Conservation (phyloP, 2,797 vertebrate species). For the Poeciliopsis turneri region DNA sequence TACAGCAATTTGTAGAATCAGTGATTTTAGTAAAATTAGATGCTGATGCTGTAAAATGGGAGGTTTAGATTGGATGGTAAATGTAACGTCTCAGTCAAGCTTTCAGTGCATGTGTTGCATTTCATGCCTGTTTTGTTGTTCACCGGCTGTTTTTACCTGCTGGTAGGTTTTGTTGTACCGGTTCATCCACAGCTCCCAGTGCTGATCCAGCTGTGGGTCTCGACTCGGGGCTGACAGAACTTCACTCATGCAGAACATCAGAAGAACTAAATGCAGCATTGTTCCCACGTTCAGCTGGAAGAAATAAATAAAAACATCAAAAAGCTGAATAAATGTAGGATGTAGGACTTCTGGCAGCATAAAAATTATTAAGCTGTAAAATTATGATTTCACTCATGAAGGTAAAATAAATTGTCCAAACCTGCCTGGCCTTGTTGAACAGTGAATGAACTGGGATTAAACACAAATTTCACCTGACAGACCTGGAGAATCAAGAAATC, state of each 20-base stretch:
- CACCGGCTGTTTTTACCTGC: not conserved
- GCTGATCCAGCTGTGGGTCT: constrained; percentile 7
- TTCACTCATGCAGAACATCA: not conserved
- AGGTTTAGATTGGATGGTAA: not conserved
- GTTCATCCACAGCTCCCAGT: constrained; percentile 8
- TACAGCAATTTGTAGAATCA: not conserved
- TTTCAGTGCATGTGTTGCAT: not conserved
- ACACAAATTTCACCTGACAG: not conserved
- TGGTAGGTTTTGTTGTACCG: constrained; percentile 5
- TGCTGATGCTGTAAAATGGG: not conserved
- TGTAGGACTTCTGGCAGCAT: not conserved
- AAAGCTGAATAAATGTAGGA: too few relatives aligned
- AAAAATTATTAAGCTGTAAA: not conserved
- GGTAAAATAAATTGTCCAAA: not conserved
- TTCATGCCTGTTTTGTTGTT: not conserved
- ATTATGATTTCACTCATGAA: not conserved
- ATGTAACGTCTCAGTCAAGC: not conserved
- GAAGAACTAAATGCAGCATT: not conserved
- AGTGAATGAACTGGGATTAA: not conserved
- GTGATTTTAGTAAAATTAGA: not conserved
- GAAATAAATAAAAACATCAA: not conserved
- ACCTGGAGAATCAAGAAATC: not conserved
- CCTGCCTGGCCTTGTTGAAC: not conserved
- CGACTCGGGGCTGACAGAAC: not conserved
- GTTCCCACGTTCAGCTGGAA: not conserved